Percentiles rank a stretch among this genome's conserved stretches.
phyloP scores from a whole-genome alignment of 2,888 invertebrate genomes.

The Drosophila mercatorum region DNA sequence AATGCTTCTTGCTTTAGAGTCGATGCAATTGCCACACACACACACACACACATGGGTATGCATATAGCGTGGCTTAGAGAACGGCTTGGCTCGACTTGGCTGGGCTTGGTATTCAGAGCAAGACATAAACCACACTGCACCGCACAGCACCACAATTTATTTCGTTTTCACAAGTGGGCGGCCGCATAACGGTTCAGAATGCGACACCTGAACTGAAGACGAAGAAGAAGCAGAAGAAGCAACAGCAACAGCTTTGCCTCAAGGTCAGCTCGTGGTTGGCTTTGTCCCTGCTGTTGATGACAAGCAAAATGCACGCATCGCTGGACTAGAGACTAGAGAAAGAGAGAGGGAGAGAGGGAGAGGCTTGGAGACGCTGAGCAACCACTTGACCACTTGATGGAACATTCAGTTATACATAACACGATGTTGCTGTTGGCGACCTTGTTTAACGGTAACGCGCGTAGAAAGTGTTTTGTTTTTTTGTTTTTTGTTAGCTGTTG shows the following conservation, averaged over 20 bases:
- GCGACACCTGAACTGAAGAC: conserved; percentile 30
- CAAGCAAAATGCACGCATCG: conserved; percentile 75
- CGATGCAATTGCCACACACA: conserved; percentile 44
- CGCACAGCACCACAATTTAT: conserved; percentile 26
- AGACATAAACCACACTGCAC: conserved; percentile 61
- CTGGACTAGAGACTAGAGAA: conserved; percentile 38
- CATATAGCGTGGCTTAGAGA: conserved; percentile 8
- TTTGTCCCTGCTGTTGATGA: conserved; percentile 42
- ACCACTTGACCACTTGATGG: conserved; percentile 41
- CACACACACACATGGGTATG: conserved; percentile 9
- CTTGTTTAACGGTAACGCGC: conserved; percentile 80
- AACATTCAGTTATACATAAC: conserved; percentile 43
- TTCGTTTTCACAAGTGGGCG: conserved; percentile 28
- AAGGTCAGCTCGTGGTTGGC: conserved; percentile 39
- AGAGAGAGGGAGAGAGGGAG: not conserved
- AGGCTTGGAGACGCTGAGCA: conserved; percentile 2
- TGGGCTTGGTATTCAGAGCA: conserved; percentile 80
- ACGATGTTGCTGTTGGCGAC: conserved; percentile 60
- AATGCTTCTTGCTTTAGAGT: conserved; percentile 40
- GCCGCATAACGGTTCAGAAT: conserved; percentile 56
- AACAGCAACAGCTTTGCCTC: conserved; percentile 18
- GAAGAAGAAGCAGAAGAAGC: conserved; percentile 1
- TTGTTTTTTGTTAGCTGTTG: conserved; percentile 37
- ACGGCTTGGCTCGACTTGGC: conserved; percentile 26
- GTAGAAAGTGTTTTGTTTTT: conserved; percentile 77